Evolutionary conservation across 2,113 vertebrate species (phyloP).

Genomic region (Platysternon megacephalum): DNA sequence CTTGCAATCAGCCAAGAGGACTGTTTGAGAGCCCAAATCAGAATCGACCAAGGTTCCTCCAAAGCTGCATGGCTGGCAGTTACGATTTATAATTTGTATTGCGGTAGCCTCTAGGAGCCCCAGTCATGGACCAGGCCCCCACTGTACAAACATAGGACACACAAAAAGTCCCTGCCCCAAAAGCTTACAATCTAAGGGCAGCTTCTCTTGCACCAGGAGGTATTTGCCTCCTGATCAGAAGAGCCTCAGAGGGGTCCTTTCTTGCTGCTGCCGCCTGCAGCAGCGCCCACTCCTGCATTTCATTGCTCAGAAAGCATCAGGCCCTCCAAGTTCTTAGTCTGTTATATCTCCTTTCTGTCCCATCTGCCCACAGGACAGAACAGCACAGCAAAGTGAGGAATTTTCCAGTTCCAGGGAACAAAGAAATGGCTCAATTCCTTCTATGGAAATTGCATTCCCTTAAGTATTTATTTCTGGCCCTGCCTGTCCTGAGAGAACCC

Average conservation of each 20-base stretch:
- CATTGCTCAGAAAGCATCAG: neutral
- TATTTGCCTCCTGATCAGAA: neutral
- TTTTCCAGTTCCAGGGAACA: constrained; percentile 8
- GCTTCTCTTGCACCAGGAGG: neutral
- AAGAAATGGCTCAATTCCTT: neutral
- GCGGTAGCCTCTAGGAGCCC: neutral
- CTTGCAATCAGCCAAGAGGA: neutral
- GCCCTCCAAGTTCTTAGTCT: neutral
- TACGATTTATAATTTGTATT: neutral
- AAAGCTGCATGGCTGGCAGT: neutral
- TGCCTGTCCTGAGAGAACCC: neutral
- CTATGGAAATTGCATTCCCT: neutral
- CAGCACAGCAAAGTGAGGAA: constrained; percentile 10
- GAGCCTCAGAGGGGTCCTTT: neutral
- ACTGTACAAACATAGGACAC: neutral
- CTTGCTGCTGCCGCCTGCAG: neutral
- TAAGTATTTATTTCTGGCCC: constrained; percentile 48
- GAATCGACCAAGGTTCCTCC: neutral
- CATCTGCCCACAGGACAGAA: neutral
- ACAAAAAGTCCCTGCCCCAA: neutral
- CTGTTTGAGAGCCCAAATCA: neutral
- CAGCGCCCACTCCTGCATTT: neutral
- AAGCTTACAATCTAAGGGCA: neutral
- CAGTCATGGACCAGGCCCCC: neutral
- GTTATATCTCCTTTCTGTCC: neutral